Evolutionary conservation across 2,113 vertebrate genomes (phyloP).

Genomic region (Martes martes): DNA sequence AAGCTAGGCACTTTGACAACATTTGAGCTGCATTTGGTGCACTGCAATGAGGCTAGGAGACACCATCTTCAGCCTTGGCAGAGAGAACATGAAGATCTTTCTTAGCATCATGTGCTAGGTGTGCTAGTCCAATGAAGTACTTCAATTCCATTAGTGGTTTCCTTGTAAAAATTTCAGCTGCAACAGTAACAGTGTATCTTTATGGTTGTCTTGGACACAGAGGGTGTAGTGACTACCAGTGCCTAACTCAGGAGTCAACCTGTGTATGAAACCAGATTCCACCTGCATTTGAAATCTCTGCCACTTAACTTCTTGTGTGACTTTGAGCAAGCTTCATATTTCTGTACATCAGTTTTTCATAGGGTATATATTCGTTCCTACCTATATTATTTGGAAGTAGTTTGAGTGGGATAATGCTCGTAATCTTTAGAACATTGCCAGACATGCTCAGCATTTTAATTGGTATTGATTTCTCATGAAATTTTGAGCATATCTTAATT

Average conservation of each 20-base stretch:
- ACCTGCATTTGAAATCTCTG: neutral
- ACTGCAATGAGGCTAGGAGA: neutral
- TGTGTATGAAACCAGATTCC: neutral
- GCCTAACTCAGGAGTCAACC: neutral
- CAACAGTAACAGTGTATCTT: neutral
- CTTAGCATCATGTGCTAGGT: neutral
- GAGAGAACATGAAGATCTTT: neutral
- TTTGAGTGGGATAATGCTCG: neutral
- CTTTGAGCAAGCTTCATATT: neutral
- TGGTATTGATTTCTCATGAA: slow-evolving; percentile 40
- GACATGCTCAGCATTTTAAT: neutral
- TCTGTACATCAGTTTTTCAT: neutral
- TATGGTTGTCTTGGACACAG: neutral
- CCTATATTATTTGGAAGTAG: neutral
- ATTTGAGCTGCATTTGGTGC: neutral
- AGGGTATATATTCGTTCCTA: neutral
- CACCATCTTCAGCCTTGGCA: neutral
- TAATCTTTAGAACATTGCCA: neutral
- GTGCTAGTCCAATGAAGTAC: neutral
- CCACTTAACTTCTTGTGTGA: neutral
- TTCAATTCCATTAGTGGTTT: neutral
- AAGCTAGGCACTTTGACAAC: neutral
- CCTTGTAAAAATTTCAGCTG: neutral
- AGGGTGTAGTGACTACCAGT: neutral
- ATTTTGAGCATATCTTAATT: slow-evolving; percentile 38